These are phyloP conservation scores for Anas platyrhynchos DNA, from an alignment of 2,113 vertebrate species.

Conservation along the genomic window DNA sequence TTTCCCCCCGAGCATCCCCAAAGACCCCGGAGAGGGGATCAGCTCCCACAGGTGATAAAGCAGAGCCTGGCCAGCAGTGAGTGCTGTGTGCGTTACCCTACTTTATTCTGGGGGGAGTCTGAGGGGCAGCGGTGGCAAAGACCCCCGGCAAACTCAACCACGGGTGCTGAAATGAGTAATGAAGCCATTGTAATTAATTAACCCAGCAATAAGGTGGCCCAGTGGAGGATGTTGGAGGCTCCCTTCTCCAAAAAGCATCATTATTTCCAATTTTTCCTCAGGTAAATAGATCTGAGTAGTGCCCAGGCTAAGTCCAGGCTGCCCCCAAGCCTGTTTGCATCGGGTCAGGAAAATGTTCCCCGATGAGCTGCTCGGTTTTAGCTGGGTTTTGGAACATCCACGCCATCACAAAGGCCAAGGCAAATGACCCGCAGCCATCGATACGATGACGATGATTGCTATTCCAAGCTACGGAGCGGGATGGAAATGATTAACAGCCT, in stretches of 20 bases:
- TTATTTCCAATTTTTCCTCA: neutral
- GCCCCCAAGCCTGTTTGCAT: neutral
- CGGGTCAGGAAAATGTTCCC: neutral
- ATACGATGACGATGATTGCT: neutral
- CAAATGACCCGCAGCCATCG: neutral
- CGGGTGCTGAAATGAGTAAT: neutral
- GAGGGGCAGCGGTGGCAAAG: neutral
- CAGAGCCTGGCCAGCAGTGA: neutral
- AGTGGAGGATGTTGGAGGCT: neutral
- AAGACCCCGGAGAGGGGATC: neutral
- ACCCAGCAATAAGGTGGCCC: neutral
- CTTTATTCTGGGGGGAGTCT: neutral
- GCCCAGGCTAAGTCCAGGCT: neutral
- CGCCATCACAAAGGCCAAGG: neutral
- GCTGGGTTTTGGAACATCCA: neutral
- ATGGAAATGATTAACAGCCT: constrained; percentile 34
- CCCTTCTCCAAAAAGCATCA: neutral
- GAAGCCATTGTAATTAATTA: neutral
- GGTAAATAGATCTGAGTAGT: neutral
- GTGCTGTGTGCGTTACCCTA: neutral
- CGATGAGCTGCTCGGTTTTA: neutral
- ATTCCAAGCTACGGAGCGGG: neutral
- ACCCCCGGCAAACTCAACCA: neutral
- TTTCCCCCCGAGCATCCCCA: neutral
- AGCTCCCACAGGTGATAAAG: neutral